Evolutionary conservation across 1,140 invertebrate genomes (phyloP).

Genomic region (Zaprionus kolodkinae): DNA sequence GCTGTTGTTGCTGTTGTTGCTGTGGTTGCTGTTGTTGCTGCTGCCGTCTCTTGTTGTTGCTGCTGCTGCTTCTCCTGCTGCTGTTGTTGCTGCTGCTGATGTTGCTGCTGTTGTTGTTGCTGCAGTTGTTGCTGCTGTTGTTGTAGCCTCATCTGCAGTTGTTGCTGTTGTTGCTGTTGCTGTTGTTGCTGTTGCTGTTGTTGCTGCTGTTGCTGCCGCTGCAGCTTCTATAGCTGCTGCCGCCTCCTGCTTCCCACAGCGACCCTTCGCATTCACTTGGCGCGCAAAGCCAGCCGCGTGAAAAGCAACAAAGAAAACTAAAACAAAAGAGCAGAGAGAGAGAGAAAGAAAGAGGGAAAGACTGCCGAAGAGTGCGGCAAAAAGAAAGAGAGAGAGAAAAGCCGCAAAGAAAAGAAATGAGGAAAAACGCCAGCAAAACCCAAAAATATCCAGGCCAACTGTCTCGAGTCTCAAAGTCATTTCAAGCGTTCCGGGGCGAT

Average conservation of each 20-base stretch:
- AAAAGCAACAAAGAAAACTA: slow-evolving; percentile 39
- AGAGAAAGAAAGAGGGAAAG: neutral
- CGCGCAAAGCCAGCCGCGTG: slow-evolving; percentile 36
- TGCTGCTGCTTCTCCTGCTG: neutral
- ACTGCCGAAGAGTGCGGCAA: neutral
- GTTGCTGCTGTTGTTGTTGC: slow-evolving; percentile 10
- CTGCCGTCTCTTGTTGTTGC: slow-evolving; percentile 9
- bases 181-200: slow-evolving; percentile 12
- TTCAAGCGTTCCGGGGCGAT: slow-evolving; percentile 21
- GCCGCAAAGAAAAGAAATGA: slow-evolving; percentile 17
- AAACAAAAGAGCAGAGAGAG: slow-evolving; percentile 17
- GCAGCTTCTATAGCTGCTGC: slow-evolving; percentile 15
- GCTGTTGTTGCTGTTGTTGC: slow-evolving; percentile 8
- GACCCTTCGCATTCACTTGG: slow-evolving; percentile 35
- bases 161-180: slow-evolving; percentile 11
- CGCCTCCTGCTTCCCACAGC: neutral
- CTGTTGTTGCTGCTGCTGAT: neutral
- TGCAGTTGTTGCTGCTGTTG: slow-evolving; percentile 25
- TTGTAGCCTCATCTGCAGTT: too few species aligned
- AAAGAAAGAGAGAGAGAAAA: neutral
- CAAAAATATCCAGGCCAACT: slow-evolving; percentile 48
- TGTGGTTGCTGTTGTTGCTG: neutral
- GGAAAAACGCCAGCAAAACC: slow-evolving; percentile 25
- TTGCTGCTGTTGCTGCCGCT: slow-evolving; percentile 8
- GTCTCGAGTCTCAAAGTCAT: slow-evolving; percentile 29